Percentiles rank a stretch among this genome's conserved stretches.
These are phyloP conservation scores for Mellivora capensis DNA, from an alignment of 2,113 vertebrate genomes.

Conservation along the genomic window DNA sequence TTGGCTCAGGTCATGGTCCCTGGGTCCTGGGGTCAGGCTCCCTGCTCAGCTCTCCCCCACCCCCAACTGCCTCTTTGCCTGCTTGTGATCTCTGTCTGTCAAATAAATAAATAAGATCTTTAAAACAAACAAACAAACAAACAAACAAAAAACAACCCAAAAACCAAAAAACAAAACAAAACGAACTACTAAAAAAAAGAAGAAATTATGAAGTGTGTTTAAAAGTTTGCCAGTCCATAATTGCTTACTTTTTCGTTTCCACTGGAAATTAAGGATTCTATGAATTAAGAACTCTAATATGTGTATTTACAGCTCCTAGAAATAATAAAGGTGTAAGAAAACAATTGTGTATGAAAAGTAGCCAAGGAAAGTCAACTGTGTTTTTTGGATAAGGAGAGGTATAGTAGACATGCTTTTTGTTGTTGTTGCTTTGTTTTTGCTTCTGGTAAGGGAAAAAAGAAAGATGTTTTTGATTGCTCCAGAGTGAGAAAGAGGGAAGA, in stretches of 20 bases:
- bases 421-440: not conserved
- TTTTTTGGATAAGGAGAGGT: not conserved
- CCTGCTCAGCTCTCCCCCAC: too few relatives aligned
- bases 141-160: too few relatives aligned
- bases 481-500: not conserved
- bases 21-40: too few relatives aligned
- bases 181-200: too few relatives aligned
- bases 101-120: too few relatives aligned
- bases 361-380: not conserved
- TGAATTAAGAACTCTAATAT: not conserved
- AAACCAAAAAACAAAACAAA: too few relatives aligned
- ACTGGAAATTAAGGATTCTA: not conserved
- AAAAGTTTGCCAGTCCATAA: not conserved
- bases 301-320: not conserved
- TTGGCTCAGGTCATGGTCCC: too few relatives aligned
- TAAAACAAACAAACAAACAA: too few relatives aligned
- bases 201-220: not conserved
- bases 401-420: not conserved
- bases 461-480: not conserved
- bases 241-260: not conserved
- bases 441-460: not conserved
- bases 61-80: too few relatives aligned
- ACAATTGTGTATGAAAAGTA: not conserved
- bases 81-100: too few relatives aligned
- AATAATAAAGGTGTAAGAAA: not conserved